Conservation (phyloP, 2,888 invertebrate species). For the Trissolcus brochymenae region DNA sequence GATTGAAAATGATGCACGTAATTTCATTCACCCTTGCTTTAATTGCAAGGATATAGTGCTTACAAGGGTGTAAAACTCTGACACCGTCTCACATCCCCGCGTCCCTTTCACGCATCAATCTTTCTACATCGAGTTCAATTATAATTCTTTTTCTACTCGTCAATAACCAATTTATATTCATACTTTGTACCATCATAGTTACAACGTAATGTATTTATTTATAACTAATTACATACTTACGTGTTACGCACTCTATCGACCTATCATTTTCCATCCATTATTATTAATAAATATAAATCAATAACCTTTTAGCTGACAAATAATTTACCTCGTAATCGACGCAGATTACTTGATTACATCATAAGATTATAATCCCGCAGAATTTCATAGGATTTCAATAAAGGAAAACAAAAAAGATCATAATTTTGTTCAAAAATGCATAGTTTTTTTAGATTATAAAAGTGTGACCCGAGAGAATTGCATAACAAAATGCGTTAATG, state of each 20-base stretch:
- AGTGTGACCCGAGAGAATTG: background rate
- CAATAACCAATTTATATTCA: constrained; percentile 54
- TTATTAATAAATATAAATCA: constrained; percentile 26
- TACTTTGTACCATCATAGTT: constrained; percentile 42
- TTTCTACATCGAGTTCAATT: constrained; percentile 48
- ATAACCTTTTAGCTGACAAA: constrained; percentile 30
- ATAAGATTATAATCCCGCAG: background rate
- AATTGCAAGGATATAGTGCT: constrained; percentile 37
- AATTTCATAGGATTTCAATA: too few relatives aligned
- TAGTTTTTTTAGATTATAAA: too few relatives aligned
- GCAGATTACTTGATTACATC: constrained; percentile 6
- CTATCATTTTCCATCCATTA: too few relatives aligned
- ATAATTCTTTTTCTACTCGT: constrained; percentile 44
- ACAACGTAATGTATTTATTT: constrained; percentile 40
- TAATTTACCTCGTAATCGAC: constrained; percentile 4
- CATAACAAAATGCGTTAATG: constrained; percentile 5
- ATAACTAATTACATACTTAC: constrained; percentile 37
- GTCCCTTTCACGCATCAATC: constrained; percentile 49
- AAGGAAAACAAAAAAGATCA: too few relatives aligned
- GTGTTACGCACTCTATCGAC: background rate
- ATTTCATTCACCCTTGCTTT: constrained; percentile 30
- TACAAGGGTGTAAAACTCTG: constrained; percentile 45
- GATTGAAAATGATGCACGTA: constrained; percentile 36
- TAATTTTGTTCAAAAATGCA: background rate
- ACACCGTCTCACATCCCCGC: constrained; percentile 15